Conservation (phyloP, 2,888 invertebrate genomes). For the Papilio gigon region DNA sequence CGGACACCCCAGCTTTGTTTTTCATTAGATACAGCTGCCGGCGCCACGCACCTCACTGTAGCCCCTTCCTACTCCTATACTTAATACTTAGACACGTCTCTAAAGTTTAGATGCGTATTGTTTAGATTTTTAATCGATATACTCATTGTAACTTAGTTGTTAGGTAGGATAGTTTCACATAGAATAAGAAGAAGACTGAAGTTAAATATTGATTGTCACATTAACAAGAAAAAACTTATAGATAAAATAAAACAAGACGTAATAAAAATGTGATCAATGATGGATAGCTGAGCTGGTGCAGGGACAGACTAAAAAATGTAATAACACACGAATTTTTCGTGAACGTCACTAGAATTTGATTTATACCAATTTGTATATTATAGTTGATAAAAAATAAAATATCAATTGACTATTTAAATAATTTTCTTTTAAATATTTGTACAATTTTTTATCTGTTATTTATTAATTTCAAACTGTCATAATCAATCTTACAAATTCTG, state of each 20-base stretch:
- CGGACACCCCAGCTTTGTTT: constrained; percentile 65
- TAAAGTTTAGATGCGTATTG: constrained; percentile 19
- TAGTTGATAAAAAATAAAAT: background rate
- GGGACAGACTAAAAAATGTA: too few species aligned
- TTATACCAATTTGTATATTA: background rate
- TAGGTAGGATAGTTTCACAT: background rate
- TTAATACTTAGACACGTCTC: constrained; percentile 36
- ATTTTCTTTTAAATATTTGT: background rate
- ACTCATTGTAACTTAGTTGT: background rate
- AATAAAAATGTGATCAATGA: too few species aligned
- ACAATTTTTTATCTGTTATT: background rate
- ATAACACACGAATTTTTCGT: background rate
- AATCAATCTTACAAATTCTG: background rate
- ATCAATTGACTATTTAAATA: background rate
- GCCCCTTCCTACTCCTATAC: constrained; percentile 27
- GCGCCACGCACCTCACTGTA: constrained; percentile 44
- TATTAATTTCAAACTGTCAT: background rate
- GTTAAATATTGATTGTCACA: too few species aligned
- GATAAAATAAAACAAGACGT: too few species aligned
- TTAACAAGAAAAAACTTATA: too few species aligned
- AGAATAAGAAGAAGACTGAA: too few species aligned
- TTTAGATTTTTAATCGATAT: constrained; percentile 17
- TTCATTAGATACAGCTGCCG: constrained; percentile 69
- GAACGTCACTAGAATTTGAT: background rate
- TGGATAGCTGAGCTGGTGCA: too few species aligned